Evolutionary conservation across 2,113 vertebrate genomes (phyloP).

Genomic region (Gobius niger): DNA sequence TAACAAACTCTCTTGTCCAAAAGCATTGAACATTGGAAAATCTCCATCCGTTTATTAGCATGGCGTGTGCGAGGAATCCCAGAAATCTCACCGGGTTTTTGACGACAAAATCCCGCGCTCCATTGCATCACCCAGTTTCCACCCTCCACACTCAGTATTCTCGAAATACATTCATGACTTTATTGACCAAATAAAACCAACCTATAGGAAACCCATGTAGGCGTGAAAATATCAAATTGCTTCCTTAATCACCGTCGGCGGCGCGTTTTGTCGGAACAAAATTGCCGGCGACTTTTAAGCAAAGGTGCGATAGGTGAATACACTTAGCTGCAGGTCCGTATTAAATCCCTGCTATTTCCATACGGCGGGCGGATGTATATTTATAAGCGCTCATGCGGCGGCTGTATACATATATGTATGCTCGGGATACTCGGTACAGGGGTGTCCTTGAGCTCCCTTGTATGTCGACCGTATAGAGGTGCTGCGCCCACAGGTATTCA

Average conservation of each 20-base stretch:
- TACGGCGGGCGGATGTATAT: slow-evolving; percentile 4
- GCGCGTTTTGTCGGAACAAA: not conserved
- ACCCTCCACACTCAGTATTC: too few relatives aligned
- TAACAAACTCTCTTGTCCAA: too few relatives aligned
- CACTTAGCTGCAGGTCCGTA: not conserved
- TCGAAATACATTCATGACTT: not conserved
- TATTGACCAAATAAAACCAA: not conserved
- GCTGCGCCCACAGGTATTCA: not conserved
- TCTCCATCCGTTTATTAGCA: too few relatives aligned
- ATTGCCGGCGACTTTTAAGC: not conserved
- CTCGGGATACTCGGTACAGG: not conserved
- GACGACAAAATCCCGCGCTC: too few relatives aligned
- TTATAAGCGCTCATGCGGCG: slow-evolving; percentile 1
- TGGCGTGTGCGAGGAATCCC: too few relatives aligned
- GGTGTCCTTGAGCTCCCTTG: slow-evolving; percentile 6
- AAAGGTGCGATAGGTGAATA: not conserved
- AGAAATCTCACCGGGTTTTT: too few relatives aligned
- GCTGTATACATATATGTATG: slow-evolving; percentile 8
- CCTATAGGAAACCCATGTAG: not conserved
- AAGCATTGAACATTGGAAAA: too few relatives aligned
- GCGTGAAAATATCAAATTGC: not conserved
- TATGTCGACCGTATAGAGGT: slow-evolving; percentile 21
- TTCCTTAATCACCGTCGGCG: not conserved
- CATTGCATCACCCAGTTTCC: too few relatives aligned
- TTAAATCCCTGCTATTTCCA: not conserved